Base-by-base conservation (phyloP, 2,888 invertebrate species). In the Ormyrus pomaceus region DNA sequence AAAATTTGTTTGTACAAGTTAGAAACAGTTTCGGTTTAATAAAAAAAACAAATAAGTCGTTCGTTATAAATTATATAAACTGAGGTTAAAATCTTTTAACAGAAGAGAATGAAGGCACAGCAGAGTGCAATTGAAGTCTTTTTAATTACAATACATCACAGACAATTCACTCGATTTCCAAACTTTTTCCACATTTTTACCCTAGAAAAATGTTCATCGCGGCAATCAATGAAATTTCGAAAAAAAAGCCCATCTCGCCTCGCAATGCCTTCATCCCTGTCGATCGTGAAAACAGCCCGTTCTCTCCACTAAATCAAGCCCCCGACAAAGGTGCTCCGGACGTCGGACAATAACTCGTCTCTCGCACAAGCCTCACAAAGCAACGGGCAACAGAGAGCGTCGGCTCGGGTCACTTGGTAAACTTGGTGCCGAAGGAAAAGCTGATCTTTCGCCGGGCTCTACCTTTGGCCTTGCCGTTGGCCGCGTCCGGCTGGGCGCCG, bases 381-480 rank as follows among this genome's bases (percentile, higher is more conserved):
- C 53, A 45, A 19, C 45, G 55, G 55, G 0, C 46, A 59, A 13
- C n/a, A n/a, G 10, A 45, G 19, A 13, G 45, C n/a, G 51, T 3
- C 4, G n/a, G n/a, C 50, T 48, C 70, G 74, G 78, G 65, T 88
- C 85, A 90, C 83, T 90, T 87, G 68, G 91, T 89, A 87, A 93
- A 92, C 91, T 94, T 95, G 84, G 95, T 94, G 87, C 94, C 94
- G 85, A 94, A 94, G 92, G 94, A 94, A 93, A 95, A 95, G 86
- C 95, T 93, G 89, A 95, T 95, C 91, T 94, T 94, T 92, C 94
- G 93, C 89, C 92, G 92, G 91, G 93, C 92, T 94, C 94, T 94
- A 94, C 93, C 95, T 94, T 94, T 93, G 91, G 92, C 92, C 85
- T 80, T 80, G 61, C 11, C 55, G 48, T 34, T 53, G 34, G 3